phyloP scores from a whole-genome alignment of 1,140 invertebrate species.

The Ceratosolen fusciceps region DNA sequence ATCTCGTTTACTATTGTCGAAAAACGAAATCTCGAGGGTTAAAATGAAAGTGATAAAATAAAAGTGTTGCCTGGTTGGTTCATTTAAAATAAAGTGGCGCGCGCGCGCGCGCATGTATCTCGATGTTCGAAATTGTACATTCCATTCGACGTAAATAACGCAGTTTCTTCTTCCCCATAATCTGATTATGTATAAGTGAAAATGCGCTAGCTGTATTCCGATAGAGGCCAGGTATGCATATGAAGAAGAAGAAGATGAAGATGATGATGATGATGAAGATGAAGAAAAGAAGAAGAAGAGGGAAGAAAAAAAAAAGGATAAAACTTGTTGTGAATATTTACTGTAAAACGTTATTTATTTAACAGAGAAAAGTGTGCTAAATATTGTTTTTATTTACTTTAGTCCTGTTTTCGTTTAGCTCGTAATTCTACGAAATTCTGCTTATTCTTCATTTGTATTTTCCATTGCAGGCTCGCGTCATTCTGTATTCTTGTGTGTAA shows the following conservation, averaged over 20 bases:
- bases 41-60: neutral
- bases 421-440: no score
- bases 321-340: neutral
- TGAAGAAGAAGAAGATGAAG: no score
- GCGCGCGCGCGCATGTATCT: neutral
- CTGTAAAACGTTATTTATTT: constrained; percentile 1
- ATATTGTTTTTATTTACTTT: neutral
- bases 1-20: constrained; percentile 31
- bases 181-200: neutral
- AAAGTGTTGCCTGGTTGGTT: constrained; percentile 22
- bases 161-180: neutral
- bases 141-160: neutral
- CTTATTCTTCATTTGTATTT: neutral
- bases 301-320: no score
- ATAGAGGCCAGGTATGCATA: neutral
- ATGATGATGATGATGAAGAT: no score
- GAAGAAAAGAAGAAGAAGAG: no score
- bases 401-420: neutral
- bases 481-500: neutral
- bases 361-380: neutral
- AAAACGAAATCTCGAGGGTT: constrained; percentile 22
- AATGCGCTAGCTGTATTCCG: neutral
- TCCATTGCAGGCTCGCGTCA: neutral
- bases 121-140: constrained; percentile 11
- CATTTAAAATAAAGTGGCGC: constrained; percentile 18